Base-by-base conservation (phyloP, 2,888 invertebrate species). In the Rhimphoctona megacephalus region DNA sequence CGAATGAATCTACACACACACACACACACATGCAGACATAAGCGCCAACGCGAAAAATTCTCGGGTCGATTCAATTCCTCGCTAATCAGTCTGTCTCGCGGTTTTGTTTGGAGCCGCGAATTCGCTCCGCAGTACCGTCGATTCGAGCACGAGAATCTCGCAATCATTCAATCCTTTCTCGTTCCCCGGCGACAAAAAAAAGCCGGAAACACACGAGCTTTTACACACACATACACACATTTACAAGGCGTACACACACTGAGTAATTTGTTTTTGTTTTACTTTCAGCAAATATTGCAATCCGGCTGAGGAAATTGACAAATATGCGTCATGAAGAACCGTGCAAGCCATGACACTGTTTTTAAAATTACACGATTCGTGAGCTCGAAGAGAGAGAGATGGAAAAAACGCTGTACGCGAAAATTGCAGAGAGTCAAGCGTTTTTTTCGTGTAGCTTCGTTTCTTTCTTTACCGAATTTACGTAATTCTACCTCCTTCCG, bases 261-360 rank as follows among this genome's bases (percentile, higher is more conserved):
- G 84, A 81, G 77, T 79, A 76, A 81, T 74, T 80, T 80, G 84
- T 84, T 87, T 84, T 84, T 76, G 66, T 79, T 74, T 76, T 76
- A 87, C 86, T 87, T 87, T 84, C 86, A 79, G 81, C 81, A 81
- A 17, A 43, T 22, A 57, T 57, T 74, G 54, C 22, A 74, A 80
- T 86, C 72, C 74, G 61, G n/a, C 61, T 73, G 70, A 64, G 46
- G 30, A 64, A 82, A 70, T 72, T 67, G 49, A 64, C 39, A 25
- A 78, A 78, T 67, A 43, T 57, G 43, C 25, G 54, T 52, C 49
- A 49, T 43, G 39, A 72, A 52, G 22, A 9, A 25, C 25, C 36
- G 54, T 36, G 46, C 49, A 39, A 14, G 69, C 22, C 73, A 66
- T 25, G 70, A 49, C 73, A 54, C 66, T 43, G 70, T 46, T 39